Conservation (phyloP, 2,797 vertebrate species). For the Acrossocheilus wenchowensis region DNA sequence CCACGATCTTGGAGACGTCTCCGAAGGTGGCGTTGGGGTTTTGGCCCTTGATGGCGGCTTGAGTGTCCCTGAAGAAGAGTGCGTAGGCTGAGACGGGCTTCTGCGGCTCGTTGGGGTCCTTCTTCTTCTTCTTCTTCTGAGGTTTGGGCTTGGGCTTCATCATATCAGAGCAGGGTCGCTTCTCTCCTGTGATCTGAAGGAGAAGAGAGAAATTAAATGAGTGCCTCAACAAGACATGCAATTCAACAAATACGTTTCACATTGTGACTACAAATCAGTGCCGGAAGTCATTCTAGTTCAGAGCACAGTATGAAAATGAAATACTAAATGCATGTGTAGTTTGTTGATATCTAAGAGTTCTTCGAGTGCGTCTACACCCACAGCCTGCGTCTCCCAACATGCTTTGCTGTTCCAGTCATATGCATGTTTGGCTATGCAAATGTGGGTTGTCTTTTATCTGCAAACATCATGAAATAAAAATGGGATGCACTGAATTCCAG, state of each 20-base stretch:
- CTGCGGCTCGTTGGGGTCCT: constrained; percentile 96
- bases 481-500: constrained; percentile 50
- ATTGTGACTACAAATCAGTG: not conserved
- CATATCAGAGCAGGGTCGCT: constrained; percentile 92
- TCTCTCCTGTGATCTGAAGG: constrained; percentile 92
- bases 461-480: constrained; percentile 66
- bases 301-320: constrained; percentile 14
- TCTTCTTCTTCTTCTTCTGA: constrained; percentile 99
- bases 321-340: constrained; percentile 9
- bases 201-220: constrained; percentile 25
- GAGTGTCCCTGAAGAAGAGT: constrained; percentile 97
- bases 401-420: constrained; percentile 51
- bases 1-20: constrained; percentile 97
- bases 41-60: constrained; percentile 97
- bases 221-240: not conserved
- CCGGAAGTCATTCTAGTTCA: not conserved
- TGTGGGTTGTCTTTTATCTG: constrained; percentile 58
- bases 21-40: constrained; percentile 98
- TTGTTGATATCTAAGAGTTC: not conserved
- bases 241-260: not conserved
- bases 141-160: constrained; percentile 96
- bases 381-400: constrained; percentile 38
- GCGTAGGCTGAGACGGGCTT: constrained; percentile 98
- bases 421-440: constrained; percentile 59
- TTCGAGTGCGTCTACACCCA: constrained; percentile 21